A percentile compares a stretch with the other conserved stretches of the same genome.
These are phyloP conservation scores for Scleropages formosus DNA, from an alignment of 2,797 vertebrate species.

Conservation along the genomic window DNA sequence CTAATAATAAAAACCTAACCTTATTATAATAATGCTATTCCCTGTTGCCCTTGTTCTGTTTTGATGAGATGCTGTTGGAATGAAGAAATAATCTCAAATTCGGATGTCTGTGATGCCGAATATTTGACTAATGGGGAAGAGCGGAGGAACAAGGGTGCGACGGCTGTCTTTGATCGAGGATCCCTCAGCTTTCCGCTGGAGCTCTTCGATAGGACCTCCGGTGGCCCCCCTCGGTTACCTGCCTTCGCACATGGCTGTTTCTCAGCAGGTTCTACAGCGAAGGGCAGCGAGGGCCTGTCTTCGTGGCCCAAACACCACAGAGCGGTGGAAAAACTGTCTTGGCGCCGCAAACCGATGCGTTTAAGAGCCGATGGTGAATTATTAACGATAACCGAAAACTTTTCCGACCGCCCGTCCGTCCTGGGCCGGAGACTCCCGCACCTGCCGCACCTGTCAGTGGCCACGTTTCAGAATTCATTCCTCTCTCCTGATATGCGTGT, in stretches of 20 bases:
- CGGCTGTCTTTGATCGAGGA: conserved; percentile 3
- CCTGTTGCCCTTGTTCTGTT: conserved; percentile 13
- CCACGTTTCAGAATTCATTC: no score
- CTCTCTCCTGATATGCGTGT: no score
- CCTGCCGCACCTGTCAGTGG: no score
- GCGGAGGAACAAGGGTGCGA: not conserved
- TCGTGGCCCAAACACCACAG: not conserved
- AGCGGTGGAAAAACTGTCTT: not conserved
- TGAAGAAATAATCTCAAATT: conserved; percentile 20
- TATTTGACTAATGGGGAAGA: conserved; percentile 18
- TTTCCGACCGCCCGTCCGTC: no score
- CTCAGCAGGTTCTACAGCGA: not conserved
- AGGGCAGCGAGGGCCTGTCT: not conserved
- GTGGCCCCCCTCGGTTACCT: conserved; percentile 14
- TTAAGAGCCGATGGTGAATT: no score
- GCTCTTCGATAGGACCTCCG: conserved; percentile 5
- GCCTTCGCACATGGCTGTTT: conserved; percentile 26
- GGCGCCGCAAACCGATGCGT: no score
- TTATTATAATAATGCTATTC: conserved; percentile 22
- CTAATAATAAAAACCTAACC: conserved; percentile 15
- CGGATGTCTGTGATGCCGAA: conserved; percentile 14
- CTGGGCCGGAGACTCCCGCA: no score
- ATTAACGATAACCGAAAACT: no score
- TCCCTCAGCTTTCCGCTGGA: not conserved
- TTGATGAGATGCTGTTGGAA: conserved; percentile 19